These are phyloP conservation scores for Corvus moneduloides DNA, from an alignment of 2,113 vertebrate genomes.

Conservation along the genomic window DNA sequence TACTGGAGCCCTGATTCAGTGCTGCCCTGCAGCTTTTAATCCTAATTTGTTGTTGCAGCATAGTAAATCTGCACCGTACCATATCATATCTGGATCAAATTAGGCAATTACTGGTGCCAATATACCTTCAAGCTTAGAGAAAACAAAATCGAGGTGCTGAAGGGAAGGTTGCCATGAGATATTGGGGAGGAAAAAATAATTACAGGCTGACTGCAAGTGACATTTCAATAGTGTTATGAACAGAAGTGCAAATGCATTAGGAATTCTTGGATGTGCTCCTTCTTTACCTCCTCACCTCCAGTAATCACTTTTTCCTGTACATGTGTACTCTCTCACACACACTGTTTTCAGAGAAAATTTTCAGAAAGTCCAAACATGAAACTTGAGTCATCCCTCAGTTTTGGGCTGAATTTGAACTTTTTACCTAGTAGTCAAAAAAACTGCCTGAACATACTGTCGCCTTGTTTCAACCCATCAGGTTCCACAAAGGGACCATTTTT, in stretches of 20 bases:
- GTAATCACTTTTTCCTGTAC: constrained; percentile 8
- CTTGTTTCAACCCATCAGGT: constrained; percentile 31
- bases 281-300: background rate
- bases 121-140: background rate
- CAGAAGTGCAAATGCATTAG: background rate
- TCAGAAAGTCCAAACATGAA: constrained; percentile 40
- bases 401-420: constrained; percentile 61
- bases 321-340: background rate
- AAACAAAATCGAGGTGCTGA: background rate
- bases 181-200: background rate
- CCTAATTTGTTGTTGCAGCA: background rate
- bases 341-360: constrained; percentile 53
- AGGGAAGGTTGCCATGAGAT: background rate
- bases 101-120: background rate
- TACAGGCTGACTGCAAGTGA: background rate
- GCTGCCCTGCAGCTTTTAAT: background rate
- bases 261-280: background rate
- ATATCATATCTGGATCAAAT: background rate
- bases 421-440: constrained; percentile 48
- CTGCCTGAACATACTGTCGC: constrained; percentile 66
- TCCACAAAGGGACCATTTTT: constrained; percentile 75
- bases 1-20: background rate
- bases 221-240: background rate
- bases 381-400: constrained; percentile 56
- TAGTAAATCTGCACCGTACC: background rate